Evolutionary conservation across 2,797 vertebrate genomes (phyloP).

Genomic region (Macropodus opercularis): DNA sequence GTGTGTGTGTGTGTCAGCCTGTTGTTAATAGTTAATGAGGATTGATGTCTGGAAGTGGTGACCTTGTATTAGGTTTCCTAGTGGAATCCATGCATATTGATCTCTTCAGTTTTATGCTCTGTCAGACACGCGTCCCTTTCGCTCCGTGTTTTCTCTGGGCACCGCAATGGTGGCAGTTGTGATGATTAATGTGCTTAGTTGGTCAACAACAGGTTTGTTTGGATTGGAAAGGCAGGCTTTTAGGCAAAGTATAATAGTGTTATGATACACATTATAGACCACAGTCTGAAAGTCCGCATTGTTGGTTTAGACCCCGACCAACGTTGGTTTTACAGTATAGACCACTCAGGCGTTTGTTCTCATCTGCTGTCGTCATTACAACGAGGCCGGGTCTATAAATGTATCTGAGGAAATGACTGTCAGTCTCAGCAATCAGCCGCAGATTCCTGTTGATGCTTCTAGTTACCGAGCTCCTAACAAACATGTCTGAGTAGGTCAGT

Average conservation of each 20-base stretch:
- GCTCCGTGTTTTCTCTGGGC: constrained; percentile 23
- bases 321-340: background rate
- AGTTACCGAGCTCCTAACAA: constrained; percentile 63
- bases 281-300: background rate
- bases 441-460: constrained; percentile 75
- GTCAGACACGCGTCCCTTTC: constrained; percentile 61
- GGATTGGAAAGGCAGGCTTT: constrained; percentile 2
- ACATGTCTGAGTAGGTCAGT: constrained; percentile 57
- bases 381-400: constrained; percentile 42
- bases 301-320: background rate
- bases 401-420: constrained; percentile 68
- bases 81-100: constrained; percentile 80
- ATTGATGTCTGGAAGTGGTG: constrained; percentile 79
- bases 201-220: constrained; percentile 15
- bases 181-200: constrained; percentile 48
- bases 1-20: constrained; percentile 56
- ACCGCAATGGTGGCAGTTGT: constrained; percentile 21
- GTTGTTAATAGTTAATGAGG: constrained; percentile 85
- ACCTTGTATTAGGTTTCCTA: constrained; percentile 80
- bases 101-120: constrained; percentile 72
- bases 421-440: constrained; percentile 65
- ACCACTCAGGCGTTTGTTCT: constrained; percentile 4
- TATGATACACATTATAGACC: too few species aligned
- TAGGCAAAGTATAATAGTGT: background rate
- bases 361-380: constrained; percentile 19